phyloP scores from a whole-genome alignment of 2,888 invertebrate genomes.

The Macroteleia sp. region DNA sequence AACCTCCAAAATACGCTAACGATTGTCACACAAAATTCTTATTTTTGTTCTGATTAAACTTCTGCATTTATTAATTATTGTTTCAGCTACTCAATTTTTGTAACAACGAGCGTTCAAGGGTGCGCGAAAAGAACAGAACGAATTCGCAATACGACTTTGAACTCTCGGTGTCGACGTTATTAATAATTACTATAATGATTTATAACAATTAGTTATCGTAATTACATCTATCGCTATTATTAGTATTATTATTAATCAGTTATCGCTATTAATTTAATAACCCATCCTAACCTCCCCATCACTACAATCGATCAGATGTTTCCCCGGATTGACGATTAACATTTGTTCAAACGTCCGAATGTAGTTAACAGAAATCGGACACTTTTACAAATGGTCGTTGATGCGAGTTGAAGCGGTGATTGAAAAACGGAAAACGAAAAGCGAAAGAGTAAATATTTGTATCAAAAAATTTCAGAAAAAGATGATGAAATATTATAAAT shows the following conservation, averaged over 20 bases:
- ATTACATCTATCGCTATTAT: constrained; percentile 72
- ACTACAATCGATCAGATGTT: constrained; percentile 44
- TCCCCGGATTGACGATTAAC: constrained; percentile 17
- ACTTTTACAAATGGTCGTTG: neutral
- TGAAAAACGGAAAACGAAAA: constrained; percentile 38
- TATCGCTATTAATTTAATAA: constrained; percentile 61
- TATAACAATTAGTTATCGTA: constrained; percentile 75
- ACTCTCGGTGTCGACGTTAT: constrained; percentile 62
- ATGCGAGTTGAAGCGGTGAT: constrained; percentile 16
- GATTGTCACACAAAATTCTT: constrained; percentile 78
- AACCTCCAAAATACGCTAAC: constrained; percentile 81
- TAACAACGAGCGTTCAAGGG: constrained; percentile 58
- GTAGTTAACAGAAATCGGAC: neutral
- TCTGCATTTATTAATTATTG: constrained; percentile 81
- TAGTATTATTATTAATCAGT: constrained; percentile 64
- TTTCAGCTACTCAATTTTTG: constrained; percentile 70
- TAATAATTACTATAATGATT: constrained; percentile 71
- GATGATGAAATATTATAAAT: neutral
- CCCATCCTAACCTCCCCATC: constrained; percentile 39
- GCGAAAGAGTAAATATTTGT: constrained; percentile 12
- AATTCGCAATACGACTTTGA: constrained; percentile 40
- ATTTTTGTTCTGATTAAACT: constrained; percentile 72
- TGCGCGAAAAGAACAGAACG: neutral
- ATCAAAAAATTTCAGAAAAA: constrained; percentile 7
- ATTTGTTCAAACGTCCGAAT: neutral